Evolutionary conservation across 2,888 invertebrate species (phyloP).

Genomic region (Lithodes maja): DNA sequence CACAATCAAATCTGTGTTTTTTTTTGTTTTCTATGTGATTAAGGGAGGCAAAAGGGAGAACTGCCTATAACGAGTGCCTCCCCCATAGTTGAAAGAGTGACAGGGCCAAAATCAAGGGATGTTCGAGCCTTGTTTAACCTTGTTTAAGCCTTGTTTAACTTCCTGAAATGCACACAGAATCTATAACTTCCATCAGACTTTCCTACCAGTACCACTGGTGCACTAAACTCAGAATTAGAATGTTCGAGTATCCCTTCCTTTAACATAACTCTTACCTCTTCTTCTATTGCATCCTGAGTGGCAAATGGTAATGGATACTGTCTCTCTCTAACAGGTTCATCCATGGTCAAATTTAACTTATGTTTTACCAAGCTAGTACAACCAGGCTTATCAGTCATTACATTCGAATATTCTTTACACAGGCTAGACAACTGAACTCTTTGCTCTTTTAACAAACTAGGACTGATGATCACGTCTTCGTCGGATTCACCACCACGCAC

Average conservation of each 20-base stretch:
- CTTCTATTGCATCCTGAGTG: background rate
- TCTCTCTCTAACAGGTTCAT: background rate
- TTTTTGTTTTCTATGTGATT: too few relatives aligned
- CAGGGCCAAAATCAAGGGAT: too few relatives aligned
- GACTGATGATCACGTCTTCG: background rate
- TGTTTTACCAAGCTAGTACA: background rate
- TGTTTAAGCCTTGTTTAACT: background rate
- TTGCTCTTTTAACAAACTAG: background rate
- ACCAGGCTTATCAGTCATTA: background rate
- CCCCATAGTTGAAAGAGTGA: too few relatives aligned
- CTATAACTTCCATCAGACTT: background rate
- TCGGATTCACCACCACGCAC: too few relatives aligned
- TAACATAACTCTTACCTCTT: background rate
- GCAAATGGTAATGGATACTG: background rate
- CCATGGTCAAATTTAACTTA: background rate
- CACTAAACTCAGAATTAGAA: background rate
- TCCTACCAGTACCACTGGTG: conserved; percentile 2
- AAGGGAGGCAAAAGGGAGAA: too few relatives aligned
- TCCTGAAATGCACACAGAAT: background rate
- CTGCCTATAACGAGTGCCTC: too few relatives aligned
- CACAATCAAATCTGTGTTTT: background rate
- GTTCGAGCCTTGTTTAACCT: too few relatives aligned
- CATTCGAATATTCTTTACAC: background rate
- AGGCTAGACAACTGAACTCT: background rate
- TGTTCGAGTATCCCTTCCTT: background rate